Conservation (phyloP, 1,140 invertebrate species). For the Leptonema lineaticorne region DNA sequence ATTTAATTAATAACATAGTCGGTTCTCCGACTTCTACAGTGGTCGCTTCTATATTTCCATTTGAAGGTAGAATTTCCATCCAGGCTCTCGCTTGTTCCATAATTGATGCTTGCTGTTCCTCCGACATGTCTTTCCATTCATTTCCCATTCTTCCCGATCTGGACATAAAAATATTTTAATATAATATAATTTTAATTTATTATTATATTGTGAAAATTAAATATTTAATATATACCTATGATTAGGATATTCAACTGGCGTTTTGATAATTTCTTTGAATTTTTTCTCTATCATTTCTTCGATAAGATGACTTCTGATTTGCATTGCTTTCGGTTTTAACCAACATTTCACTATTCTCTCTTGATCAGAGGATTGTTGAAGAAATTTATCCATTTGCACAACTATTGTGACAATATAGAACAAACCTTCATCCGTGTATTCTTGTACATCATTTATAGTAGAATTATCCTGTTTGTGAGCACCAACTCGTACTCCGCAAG, state of each 20-base stretch:
- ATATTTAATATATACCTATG: slow-evolving; percentile 9
- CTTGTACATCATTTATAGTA: slow-evolving; percentile 45
- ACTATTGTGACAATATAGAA: slow-evolving; percentile 66
- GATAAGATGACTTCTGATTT: slow-evolving; percentile 52
- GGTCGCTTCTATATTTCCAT: slow-evolving; percentile 52
- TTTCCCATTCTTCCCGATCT: slow-evolving; percentile 53
- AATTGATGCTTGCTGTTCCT: slow-evolving; percentile 50
- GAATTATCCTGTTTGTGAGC: slow-evolving; percentile 49
- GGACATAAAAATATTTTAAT: slow-evolving; percentile 10
- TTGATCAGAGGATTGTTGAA: slow-evolving; percentile 70
- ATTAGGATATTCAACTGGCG: background rate
- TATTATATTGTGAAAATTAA: no score
- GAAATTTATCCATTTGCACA: slow-evolving; percentile 68
- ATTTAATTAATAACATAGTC: slow-evolving; percentile 66
- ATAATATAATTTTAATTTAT: background rate
- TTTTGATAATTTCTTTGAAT: slow-evolving; percentile 46
- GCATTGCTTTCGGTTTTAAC: slow-evolving; percentile 52
- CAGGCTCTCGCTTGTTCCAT: slow-evolving; percentile 62
- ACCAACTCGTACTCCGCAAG: slow-evolving; percentile 65
- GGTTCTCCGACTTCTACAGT: slow-evolving; percentile 71
- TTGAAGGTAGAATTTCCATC: slow-evolving; percentile 66
- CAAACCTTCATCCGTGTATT: slow-evolving; percentile 53
- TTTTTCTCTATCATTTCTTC: slow-evolving; percentile 52
- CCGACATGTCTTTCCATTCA: slow-evolving; percentile 48
- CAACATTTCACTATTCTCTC: slow-evolving; percentile 59